Conservation (phyloP, 2,797 vertebrate genomes). For the Dryobates pubescens region DNA sequence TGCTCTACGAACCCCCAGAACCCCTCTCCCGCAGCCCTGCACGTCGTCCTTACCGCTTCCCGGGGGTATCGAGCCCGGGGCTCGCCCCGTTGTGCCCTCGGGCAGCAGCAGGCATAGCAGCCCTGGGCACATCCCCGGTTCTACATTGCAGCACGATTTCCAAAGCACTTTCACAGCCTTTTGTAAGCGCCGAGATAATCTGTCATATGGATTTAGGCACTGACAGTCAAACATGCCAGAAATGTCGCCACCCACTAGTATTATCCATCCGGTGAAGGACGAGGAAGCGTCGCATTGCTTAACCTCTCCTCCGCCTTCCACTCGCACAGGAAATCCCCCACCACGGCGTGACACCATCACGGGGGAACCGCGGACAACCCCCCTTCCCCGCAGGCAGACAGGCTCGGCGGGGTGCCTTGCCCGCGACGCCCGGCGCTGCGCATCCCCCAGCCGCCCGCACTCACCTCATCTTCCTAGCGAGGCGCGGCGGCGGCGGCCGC, state of each 20-base stretch:
- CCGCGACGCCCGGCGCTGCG: background rate
- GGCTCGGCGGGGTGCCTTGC: background rate
- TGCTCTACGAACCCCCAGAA: background rate
- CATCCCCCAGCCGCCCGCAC: background rate
- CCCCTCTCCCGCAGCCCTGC: background rate
- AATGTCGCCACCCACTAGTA: conserved; percentile 43
- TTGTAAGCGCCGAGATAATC: conserved; percentile 30
- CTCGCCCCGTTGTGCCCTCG: background rate
- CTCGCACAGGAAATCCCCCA: conserved; percentile 5
- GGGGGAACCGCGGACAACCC: background rate
- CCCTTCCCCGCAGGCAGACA: background rate
- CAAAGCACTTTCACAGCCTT: background rate
- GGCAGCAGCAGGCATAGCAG: background rate
- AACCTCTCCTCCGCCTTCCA: conserved; percentile 8
- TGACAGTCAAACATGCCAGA: conserved; percentile 33
- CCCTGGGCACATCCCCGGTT: background rate
- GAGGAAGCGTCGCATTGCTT: conserved; percentile 19
- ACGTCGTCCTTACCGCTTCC: accelerated
- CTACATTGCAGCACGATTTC: background rate
- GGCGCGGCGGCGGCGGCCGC: background rate
- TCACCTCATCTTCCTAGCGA: conserved; percentile 76
- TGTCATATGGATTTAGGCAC: conserved; percentile 1
- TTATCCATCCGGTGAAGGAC: conserved; percentile 22
- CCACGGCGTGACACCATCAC: background rate
- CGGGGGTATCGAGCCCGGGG: background rate